Conservation (phyloP, 2,888 invertebrate genomes). For the Caenorhabditis sp. region DNA sequence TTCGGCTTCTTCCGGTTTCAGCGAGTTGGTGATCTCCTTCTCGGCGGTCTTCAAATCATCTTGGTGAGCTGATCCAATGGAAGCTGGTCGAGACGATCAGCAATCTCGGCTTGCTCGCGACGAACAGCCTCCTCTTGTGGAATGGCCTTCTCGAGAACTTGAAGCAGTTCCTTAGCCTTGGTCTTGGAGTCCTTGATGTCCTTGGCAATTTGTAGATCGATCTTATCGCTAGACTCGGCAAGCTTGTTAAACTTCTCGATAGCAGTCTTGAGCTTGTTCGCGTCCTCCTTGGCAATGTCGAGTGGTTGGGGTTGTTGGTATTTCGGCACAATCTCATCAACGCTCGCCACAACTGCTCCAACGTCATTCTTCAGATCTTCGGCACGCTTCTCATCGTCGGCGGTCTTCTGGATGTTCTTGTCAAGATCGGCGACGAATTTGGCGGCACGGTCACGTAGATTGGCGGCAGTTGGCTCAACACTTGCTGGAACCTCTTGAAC, state of each 20-base stretch:
- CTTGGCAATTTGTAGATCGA: conserved; percentile 53
- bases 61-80: conserved; percentile 52
- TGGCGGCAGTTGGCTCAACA: conserved; percentile 23
- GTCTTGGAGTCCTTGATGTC: conserved; percentile 57
- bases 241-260: conserved; percentile 30
- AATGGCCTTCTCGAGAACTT: conserved; percentile 54
- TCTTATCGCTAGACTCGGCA: conserved; percentile 30
- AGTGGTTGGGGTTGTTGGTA: conserved; percentile 42
- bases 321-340: conserved; percentile 28
- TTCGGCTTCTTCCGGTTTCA: conserved; percentile 50
- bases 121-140: conserved; percentile 39
- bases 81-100: conserved; percentile 32
- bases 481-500: conserved; percentile 35
- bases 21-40: conserved; percentile 46
- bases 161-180: conserved; percentile 54
- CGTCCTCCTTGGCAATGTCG: conserved; percentile 38
- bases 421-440: conserved; percentile 49
- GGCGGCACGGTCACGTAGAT: conserved; percentile 29
- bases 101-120: conserved; percentile 42
- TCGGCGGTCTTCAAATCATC: conserved; percentile 53
- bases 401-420: conserved; percentile 28
- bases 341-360: conserved; percentile 17
- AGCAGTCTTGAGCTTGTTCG: conserved; percentile 21
- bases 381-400: conserved; percentile 25
- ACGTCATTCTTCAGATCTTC: conserved; percentile 49